Conservation (phyloP, 2,888 invertebrate species). For the Quadriops clusia region DNA sequence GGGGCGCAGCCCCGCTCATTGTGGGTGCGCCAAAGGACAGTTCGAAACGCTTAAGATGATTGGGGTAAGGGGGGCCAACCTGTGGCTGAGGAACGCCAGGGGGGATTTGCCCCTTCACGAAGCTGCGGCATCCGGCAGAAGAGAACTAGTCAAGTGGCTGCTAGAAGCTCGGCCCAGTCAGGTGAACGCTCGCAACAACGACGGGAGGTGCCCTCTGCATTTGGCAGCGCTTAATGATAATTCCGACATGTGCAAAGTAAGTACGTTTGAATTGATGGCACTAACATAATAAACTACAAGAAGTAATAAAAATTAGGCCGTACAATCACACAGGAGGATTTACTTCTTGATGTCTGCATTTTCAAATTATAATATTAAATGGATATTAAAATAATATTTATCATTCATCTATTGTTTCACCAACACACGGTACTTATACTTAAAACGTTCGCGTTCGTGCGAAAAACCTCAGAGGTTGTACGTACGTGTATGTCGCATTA, state of each 20-base stretch:
- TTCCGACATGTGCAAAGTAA: conserved; percentile 78
- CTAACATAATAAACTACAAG: too few species aligned
- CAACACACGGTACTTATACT: too few species aligned
- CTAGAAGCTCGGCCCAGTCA: conserved; percentile 70
- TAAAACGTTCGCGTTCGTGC: too few species aligned
- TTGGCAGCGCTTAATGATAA: conserved; percentile 90
- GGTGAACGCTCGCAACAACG: conserved; percentile 80
- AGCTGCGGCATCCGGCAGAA: conserved; percentile 83
- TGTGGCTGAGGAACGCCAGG: conserved; percentile 85
- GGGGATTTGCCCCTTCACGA: conserved; percentile 95
- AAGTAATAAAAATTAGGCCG: too few species aligned
- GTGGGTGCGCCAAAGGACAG: conserved; percentile 93
- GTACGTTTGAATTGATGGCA: conserved; percentile 5
- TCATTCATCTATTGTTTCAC: too few species aligned
- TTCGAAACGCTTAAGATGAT: conserved; percentile 55
- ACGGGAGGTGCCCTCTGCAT: conserved; percentile 86
- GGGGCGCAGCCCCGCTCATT: conserved; percentile 86
- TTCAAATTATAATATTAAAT: too few species aligned
- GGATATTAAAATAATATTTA: too few species aligned
- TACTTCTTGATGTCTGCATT: too few species aligned
- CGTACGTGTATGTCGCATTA: too few species aligned
- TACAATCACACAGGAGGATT: too few species aligned
- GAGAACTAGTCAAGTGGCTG: conserved; percentile 82
- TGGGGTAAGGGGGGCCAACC: conserved; percentile 65
- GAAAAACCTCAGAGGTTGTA: too few species aligned